A percentile compares a stretch with the other conserved stretches of the same genome.
These are phyloP conservation scores for rat (Rattus norvegicus) DNA, from an alignment of 2,113 vertebrate species.

Conservation along the genomic window DNA sequence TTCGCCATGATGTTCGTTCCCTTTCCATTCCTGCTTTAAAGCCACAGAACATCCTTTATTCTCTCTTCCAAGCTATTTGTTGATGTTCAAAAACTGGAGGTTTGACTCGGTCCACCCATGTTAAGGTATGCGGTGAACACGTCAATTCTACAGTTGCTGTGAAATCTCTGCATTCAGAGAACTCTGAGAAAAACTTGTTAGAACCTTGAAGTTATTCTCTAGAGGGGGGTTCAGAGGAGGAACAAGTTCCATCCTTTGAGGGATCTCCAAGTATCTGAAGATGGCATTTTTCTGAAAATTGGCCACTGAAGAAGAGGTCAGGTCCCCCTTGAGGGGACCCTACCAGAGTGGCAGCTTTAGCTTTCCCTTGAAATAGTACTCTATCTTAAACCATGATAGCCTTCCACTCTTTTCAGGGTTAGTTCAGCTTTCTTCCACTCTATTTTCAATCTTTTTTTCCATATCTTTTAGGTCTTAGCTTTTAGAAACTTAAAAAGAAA, in stretches of 20 bases:
- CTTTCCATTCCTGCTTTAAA: neutral
- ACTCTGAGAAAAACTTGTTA: neutral
- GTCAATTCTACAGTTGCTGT: neutral
- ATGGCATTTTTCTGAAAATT: neutral
- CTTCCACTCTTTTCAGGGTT: constrained; percentile 4
- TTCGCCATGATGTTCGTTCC: neutral
- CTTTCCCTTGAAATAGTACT: neutral
- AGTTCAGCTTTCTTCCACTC: constrained; percentile 15
- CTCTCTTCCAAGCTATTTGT: neutral
- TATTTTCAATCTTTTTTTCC: constrained; percentile 51
- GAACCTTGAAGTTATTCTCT: neutral
- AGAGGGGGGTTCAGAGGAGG: neutral
- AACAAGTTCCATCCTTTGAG: neutral
- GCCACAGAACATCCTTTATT: neutral
- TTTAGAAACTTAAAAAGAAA: constrained; percentile 48
- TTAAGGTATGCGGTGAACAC: neutral
- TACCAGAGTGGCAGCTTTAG: neutral
- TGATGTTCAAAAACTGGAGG: neutral
- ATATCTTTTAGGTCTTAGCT: constrained; percentile 35
- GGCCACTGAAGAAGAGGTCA: neutral
- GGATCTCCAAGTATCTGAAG: neutral
- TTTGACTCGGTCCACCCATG: neutral
- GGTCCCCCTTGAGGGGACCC: neutral
- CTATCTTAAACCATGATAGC: constrained; percentile 26
- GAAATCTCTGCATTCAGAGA: neutral